These are phyloP conservation scores for Chiloscyllium punctatum DNA, from an alignment of 2,797 vertebrate species.

Conservation along the genomic window DNA sequence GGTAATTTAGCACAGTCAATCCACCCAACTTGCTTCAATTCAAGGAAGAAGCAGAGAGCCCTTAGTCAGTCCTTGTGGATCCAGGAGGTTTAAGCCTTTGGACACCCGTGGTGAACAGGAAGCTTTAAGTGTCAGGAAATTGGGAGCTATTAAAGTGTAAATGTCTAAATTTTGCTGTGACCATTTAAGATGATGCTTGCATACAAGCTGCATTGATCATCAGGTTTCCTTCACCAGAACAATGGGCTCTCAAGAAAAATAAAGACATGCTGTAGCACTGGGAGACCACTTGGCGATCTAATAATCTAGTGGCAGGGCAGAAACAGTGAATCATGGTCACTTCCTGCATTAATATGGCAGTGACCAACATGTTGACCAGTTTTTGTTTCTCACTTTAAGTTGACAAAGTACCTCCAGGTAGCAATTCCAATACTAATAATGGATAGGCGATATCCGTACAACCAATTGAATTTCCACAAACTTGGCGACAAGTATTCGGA, in stretches of 20 bases:
- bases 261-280: background rate
- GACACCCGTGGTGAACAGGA: background rate
- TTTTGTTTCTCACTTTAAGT: background rate
- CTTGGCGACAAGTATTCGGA: slow-evolving; percentile 62
- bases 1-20: too few species aligned
- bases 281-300: background rate
- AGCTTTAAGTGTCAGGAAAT: background rate
- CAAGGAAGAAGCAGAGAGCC: background rate
- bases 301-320: background rate
- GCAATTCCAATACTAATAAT: slow-evolving; percentile 83
- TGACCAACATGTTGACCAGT: background rate
- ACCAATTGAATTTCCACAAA: slow-evolving; percentile 81
- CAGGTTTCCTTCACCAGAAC: background rate
- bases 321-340: background rate
- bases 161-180: background rate
- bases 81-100: background rate
- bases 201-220: background rate
- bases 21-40: background rate
- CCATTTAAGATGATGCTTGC: background rate
- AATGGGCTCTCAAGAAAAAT: background rate
- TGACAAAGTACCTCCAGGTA: slow-evolving; percentile 71
- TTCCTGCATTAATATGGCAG: background rate
- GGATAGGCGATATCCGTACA: slow-evolving; percentile 89
- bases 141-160: background rate
- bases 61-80: background rate